phyloP scores from a whole-genome alignment of 2,113 vertebrate genomes.

The Menura novaehollandiae region DNA sequence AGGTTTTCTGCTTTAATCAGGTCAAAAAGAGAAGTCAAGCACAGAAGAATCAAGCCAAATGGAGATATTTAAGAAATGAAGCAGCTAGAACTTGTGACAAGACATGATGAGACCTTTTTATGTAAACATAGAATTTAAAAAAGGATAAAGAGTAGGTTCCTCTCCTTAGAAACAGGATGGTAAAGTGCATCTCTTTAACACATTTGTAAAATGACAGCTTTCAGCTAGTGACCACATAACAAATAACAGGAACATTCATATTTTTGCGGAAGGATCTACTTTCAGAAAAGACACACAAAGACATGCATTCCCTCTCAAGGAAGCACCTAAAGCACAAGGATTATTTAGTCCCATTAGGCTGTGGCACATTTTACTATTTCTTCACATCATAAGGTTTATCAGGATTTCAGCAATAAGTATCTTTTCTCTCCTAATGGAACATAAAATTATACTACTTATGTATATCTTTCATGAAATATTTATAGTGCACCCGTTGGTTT shows the following conservation, averaged over 20 bases:
- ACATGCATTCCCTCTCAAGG: not conserved
- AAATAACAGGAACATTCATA: not conserved
- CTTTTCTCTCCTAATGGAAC: not conserved
- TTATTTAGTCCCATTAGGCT: not conserved
- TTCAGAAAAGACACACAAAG: not conserved
- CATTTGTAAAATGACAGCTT: not conserved
- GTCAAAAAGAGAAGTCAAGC: not conserved
- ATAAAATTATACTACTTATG: not conserved
- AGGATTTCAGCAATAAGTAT: not conserved
- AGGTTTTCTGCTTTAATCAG: not conserved
- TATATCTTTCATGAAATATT: not conserved
- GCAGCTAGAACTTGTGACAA: not conserved
- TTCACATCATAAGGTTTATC: not conserved
- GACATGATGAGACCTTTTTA: not conserved
- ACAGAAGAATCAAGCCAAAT: not conserved
- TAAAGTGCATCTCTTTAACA: not conserved
- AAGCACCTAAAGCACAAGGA: not conserved
- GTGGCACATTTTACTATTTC: not conserved
- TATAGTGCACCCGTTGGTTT: not conserved
- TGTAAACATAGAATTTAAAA: not conserved
- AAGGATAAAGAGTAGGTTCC: not conserved
- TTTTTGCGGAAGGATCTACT: not conserved
- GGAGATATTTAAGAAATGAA: not conserved
- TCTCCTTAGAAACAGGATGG: not conserved
- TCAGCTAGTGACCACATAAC: not conserved